A percentile compares a stretch with the other conserved stretches of the same genome.
phyloP scores from a whole-genome alignment of 2,797 vertebrate species.

The Squalus acanthias region DNA sequence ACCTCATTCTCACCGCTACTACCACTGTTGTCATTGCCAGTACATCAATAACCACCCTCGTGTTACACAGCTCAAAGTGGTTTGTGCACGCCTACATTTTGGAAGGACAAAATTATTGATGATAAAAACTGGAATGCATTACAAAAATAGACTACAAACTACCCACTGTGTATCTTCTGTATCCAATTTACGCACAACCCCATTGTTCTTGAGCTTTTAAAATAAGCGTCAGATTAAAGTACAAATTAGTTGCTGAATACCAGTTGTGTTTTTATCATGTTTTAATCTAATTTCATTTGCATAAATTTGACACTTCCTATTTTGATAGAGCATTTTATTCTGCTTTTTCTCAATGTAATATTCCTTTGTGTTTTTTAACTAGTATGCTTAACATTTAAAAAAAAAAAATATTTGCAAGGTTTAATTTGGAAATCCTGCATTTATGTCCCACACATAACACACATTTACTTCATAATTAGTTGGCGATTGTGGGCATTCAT shows the following conservation, averaged over 20 bases:
- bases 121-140: neutral
- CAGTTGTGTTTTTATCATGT: neutral
- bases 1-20: too few species aligned
- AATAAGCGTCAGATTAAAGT: neutral
- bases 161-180: neutral
- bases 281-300: neutral
- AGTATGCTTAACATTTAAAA: neutral
- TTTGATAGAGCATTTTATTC: neutral
- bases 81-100: neutral
- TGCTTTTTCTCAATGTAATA: neutral
- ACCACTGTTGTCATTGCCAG: neutral
- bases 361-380: neutral
- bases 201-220: neutral
- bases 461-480: neutral
- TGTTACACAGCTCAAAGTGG: neutral
- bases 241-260: neutral
- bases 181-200: neutral
- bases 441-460: neutral
- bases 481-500: neutral
- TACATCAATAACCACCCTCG: neutral
- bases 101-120: neutral
- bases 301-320: neutral
- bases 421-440: neutral
- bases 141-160: neutral
- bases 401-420: neutral